A percentile compares a stretch with the other conserved stretches of the same genome.
phyloP scores from a whole-genome alignment of 2,113 vertebrate species.

The Silurus glanis region DNA sequence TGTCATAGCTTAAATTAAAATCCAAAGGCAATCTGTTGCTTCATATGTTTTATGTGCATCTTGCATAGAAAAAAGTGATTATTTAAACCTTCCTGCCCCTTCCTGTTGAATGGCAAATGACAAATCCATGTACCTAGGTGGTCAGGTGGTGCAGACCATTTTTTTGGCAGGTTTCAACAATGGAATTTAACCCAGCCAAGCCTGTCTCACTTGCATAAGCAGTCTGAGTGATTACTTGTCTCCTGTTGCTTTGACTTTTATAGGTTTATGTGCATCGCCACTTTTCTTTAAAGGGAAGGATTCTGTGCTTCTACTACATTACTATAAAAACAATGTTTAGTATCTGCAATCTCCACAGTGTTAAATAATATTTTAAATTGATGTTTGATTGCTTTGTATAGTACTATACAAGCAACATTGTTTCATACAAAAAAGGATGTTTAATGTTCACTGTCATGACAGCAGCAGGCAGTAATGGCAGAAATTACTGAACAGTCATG shows the following conservation, averaged over 20 bases:
- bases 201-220: background rate
- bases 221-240: background rate
- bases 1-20: background rate
- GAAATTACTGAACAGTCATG: background rate
- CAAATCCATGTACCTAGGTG: background rate
- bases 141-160: background rate
- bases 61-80: background rate
- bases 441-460: background rate
- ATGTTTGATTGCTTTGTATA: background rate
- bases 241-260: background rate
- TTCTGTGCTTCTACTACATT: background rate
- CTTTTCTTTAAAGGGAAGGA: no score
- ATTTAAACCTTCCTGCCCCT: background rate
- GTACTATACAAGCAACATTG: background rate
- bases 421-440: background rate
- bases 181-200: background rate
- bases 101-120: background rate
- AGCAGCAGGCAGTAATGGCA: background rate
- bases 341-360: background rate
- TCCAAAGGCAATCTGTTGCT: background rate
- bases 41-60: background rate
- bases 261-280: background rate
- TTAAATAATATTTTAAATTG: background rate
- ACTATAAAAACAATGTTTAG: background rate
- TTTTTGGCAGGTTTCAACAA: background rate